Base-by-base conservation (phyloP, 2,113 vertebrate genomes). In the Serinus canaria region DNA sequence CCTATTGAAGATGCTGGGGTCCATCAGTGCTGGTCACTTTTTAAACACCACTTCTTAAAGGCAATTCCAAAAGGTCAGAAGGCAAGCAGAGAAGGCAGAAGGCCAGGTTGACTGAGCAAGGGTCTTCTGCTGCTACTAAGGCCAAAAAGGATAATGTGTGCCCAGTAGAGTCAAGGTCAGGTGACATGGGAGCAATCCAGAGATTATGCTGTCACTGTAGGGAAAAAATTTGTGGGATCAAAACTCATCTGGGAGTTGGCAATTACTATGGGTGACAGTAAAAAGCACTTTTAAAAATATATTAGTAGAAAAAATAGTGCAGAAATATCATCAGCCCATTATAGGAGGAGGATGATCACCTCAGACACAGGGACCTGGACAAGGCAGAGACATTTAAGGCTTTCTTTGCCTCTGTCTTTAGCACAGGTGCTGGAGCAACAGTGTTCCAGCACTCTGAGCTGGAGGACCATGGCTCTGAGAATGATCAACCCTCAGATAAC, bases 361-460 rank as follows among this genome's bases (percentile, higher is more conserved):
- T 22, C 9, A 27, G 27, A 39, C 21, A 56, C 6, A 41, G 31
- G 11, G 16, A 31, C 30, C 43, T 8, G 14, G 49, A 56, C 2
- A 31, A 41, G 20, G 11, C 30, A 72, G 35, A 47, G 21, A 7
- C 8, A 9, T 49, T 79, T 10, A 31, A 35, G 8, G 13, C 3
- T 31, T 56, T 56, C 25, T 43, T 64, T 20, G 3, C 24, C 13
- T 41, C 13, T 49, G 21, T 46, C 23, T 33, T 60, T 49, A 73
- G 37, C 7, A 49, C 9, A 31, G 21, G 9, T 27, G 25, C 15
- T 64, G 35, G 4, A 43, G 20, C 27, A 49, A 35, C 0, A 0
- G 4, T 25, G 30, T 43, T 21, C 6, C 15, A 58, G 17, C 27
- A 5, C 25, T 41, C 21, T 64, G 21, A 35, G 21, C 43, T 88